These are phyloP conservation scores for Calonectris borealis DNA, from an alignment of 2,113 vertebrate species.

Conservation along the genomic window DNA sequence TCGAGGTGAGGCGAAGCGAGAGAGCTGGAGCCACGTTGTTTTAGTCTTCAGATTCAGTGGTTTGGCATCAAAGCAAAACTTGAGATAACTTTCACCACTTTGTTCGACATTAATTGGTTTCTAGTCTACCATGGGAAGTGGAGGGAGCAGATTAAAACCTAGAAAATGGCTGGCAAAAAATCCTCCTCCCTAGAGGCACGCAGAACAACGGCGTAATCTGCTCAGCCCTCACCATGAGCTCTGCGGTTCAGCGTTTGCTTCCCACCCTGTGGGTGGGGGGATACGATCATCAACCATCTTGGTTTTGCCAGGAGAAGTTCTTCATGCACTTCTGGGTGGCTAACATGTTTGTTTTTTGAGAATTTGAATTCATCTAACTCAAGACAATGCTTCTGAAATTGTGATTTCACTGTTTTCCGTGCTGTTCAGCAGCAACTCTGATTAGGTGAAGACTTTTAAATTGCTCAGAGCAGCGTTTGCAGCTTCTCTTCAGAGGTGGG, in stretches of 20 bases:
- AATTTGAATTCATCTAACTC: background rate
- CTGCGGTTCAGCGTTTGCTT: rapidly evolving
- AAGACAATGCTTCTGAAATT: background rate
- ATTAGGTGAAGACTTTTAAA: background rate
- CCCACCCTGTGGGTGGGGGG: no score
- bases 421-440: background rate
- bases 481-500: background rate
- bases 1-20: background rate
- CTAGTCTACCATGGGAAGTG: rapidly evolving
- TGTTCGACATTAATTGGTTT: background rate
- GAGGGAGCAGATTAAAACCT: background rate
- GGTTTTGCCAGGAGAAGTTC: background rate
- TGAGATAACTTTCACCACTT: background rate
- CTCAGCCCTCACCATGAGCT: rapidly evolving
- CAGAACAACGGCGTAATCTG: rapidly evolving
- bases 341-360: background rate
- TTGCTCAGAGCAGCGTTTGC: background rate
- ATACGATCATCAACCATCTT: rapidly evolving
- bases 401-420: rapidly evolving
- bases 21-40: background rate
- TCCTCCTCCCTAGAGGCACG: background rate
- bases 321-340: background rate
- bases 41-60: background rate
- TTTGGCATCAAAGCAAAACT: background rate
- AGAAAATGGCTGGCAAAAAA: background rate